Evolutionary conservation across 2,888 invertebrate genomes (phyloP).

Genomic region (Willowsia nigromaculata): DNA sequence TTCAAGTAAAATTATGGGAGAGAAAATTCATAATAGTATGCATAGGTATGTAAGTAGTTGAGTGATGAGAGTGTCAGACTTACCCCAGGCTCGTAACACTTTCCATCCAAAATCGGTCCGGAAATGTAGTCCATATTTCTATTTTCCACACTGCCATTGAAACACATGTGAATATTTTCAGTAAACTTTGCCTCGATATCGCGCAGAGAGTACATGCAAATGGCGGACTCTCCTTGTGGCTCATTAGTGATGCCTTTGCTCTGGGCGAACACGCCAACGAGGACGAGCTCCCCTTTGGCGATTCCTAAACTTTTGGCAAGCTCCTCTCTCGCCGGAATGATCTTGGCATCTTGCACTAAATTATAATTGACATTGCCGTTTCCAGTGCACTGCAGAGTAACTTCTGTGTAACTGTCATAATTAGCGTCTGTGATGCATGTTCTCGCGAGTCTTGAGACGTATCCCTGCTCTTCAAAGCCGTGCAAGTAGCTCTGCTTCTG

Average conservation of each 20-base stretch:
- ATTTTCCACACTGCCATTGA: slow-evolving; percentile 95
- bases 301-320: slow-evolving; percentile 91
- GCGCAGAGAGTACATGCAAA: slow-evolving; percentile 95
- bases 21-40: neutral
- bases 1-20: neutral
- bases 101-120: slow-evolving; percentile 93
- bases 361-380: slow-evolving; percentile 86
- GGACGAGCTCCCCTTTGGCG: slow-evolving; percentile 88
- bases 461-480: slow-evolving; percentile 93
- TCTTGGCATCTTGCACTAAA: slow-evolving; percentile 94
- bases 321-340: slow-evolving; percentile 91
- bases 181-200: slow-evolving; percentile 96
- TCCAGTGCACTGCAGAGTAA: slow-evolving; percentile 92
- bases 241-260: slow-evolving; percentile 93
- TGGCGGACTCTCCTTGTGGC: slow-evolving; percentile 90
- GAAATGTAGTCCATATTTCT: slow-evolving; percentile 95
- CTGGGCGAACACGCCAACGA: slow-evolving; percentile 94
- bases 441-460: slow-evolving; percentile 92
- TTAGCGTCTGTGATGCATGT: slow-evolving; percentile 97
- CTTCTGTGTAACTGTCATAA: slow-evolving; percentile 98
- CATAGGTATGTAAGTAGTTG: neutral
- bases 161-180: slow-evolving; percentile 98
- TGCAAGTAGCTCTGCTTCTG: slow-evolving; percentile 95
- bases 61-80: slow-evolving; percentile 79
- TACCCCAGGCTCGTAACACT: slow-evolving; percentile 91